Evolutionary conservation across 2,797 vertebrate species (phyloP).

Genomic region (Sphaeramia orbicularis): DNA sequence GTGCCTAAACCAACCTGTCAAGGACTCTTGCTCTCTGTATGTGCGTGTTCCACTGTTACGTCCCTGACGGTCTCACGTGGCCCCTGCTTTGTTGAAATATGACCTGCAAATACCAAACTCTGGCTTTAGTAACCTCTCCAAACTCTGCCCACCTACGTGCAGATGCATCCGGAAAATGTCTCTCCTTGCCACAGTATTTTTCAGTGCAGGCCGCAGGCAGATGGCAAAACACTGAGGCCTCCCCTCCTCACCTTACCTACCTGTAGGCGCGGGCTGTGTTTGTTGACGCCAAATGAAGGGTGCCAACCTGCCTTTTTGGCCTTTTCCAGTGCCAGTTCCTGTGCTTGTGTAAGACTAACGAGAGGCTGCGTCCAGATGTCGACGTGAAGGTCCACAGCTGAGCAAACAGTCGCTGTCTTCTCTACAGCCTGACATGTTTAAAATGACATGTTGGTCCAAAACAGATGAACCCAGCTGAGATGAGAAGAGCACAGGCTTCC

Average conservation of each 20-base stretch:
- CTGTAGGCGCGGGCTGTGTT: slow-evolving; percentile 29
- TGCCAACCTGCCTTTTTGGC: slow-evolving; percentile 14
- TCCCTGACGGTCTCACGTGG: slow-evolving; percentile 51
- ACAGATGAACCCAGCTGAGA: slow-evolving; percentile 57
- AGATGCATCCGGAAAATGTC: slow-evolving; percentile 68
- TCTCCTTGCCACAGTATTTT: slow-evolving; percentile 51
- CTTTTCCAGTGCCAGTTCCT: slow-evolving; percentile 1
- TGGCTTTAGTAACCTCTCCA: slow-evolving; percentile 62
- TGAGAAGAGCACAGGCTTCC: slow-evolving; percentile 8
- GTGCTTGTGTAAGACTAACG: slow-evolving; percentile 48
- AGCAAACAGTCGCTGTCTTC: slow-evolving; percentile 81
- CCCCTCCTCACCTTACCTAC: slow-evolving; percentile 46
- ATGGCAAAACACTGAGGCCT: slow-evolving; percentile 19
- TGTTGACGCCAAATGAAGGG: slow-evolving; percentile 33
- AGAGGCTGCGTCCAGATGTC: slow-evolving; percentile 73
- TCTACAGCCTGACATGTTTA: slow-evolving; percentile 80
- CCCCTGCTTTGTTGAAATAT: slow-evolving; percentile 65
- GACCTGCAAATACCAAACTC: slow-evolving; percentile 67
- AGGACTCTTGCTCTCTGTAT: slow-evolving; percentile 25
- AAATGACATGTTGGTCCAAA: slow-evolving; percentile 76
- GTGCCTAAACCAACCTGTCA: slow-evolving; percentile 76
- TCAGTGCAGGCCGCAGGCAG: slow-evolving; percentile 39
- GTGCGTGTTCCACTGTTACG: slow-evolving; percentile 48
- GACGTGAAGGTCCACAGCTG: slow-evolving; percentile 78
- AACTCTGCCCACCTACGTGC: slow-evolving; percentile 63